Evolutionary conservation across 2,113 vertebrate species (phyloP), one percentile per base, ranked within the genome.

Genomic region (Aegithalos caudatus): DNA sequence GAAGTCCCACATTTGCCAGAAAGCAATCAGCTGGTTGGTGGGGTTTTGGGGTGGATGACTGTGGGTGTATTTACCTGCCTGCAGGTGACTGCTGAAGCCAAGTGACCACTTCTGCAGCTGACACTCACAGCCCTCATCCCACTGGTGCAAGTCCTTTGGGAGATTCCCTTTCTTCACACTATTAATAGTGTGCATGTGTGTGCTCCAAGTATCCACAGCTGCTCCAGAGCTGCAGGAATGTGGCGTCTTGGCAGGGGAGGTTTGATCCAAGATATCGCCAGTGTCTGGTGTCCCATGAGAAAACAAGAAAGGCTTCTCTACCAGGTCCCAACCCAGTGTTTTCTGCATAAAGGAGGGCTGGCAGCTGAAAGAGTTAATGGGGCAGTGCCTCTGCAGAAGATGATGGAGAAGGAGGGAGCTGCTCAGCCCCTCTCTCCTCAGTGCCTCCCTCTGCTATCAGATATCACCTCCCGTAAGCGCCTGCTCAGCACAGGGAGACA

Each of bases 131-230:
- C 72, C 2, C 60, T 48, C 56, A 1, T 56, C 24, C 88, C 86
- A 12, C 19, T 21, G 0, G 6, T 14, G 16, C 17, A 42, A 3
- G 17, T 61, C 62, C 57, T 53, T 13, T 10, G 35, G 64, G 82
- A 94, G 96, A 82, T 88, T 23, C 50, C 50, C 54, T 50, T 31
- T 16, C 84, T 33, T 8, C 38, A 5, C 66, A 57, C 94, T 82
- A 90, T 95, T 90, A 86, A 95, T 86, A 86, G 92, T 2, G 50
- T 21, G 79, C 82, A 53, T 2, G 19, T 64, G 81, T 90, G 81
- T 3, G 6, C 88, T 4, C 42, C 18, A 8, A 33, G 81, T 10
- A 38, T 35, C 74, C 29, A 11, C 31, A 65, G 93, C 93, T 92
- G 86, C 91, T 85, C 27, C 3, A 51, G 93, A 81, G 60, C 87